Evolutionary conservation across 92 coral and sea anemone species (phyloP), one percentile per base, ranked within the genome.

Genomic region (Phymanthus crucifer): DNA sequence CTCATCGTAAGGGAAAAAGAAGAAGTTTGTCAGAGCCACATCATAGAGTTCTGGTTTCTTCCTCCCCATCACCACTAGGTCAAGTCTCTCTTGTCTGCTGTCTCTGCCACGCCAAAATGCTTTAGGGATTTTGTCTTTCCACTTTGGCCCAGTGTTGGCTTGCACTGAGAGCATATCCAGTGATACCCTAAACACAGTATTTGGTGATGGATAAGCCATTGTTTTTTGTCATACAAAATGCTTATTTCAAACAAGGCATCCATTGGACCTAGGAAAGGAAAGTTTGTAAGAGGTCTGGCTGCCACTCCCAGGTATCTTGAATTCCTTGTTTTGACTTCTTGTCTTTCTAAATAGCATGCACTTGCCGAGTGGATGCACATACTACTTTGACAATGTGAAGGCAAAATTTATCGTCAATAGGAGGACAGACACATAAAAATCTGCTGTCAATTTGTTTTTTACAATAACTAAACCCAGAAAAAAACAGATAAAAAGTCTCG

Each of bases 31-130:
- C 43, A 95, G 89, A 17, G 95, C 98, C 19, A 91, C 94, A 31
- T 95, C 98, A 74, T 78, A 95, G 14, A 95, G 92, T 74, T 95
- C 87, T 32, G 98, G 92, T 24, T 95, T 93, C 70, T 95, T 95
- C 46, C 92, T 82, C 12, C 95, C 98, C 91, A 87, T 88, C 1
- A 95, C 65, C 6, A 95, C 98, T 71, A 95, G 93, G 37, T 93
- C 78, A 0, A 95, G 87, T 80, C 98, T 81, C 65, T 95, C 98
- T 72, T 93, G 85, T 69, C 98, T 83, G 71, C 98, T 95, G 86
- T 95, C 98, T 4, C 98, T 89, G 0, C 98, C 98, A 34, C 98
- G 91, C 98, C 98, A 95, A 80, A 95, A 90, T 21, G 93, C 98
- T 68, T 95, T 95, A 61, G 85, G 88, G 31, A 89, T 86, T 88